Conservation (phyloP, 2,888 invertebrate genomes). For the Rhingia rostrata region DNA sequence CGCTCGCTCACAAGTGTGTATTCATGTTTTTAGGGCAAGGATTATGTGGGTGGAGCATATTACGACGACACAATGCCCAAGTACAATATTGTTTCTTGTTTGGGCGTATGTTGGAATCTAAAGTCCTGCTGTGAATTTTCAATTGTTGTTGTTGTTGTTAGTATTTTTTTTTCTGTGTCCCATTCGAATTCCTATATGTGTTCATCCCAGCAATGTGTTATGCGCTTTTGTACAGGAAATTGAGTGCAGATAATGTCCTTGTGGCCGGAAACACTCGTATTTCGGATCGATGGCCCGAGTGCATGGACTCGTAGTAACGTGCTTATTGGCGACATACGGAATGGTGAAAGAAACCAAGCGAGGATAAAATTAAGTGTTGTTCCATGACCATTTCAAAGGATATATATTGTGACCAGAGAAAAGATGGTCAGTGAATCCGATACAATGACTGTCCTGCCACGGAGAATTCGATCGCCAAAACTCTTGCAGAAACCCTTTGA, state of each 20-base stretch:
- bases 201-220: slow-evolving; percentile 19
- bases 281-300: slow-evolving; percentile 64
- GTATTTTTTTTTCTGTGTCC: slow-evolving; percentile 13
- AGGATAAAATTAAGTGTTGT: slow-evolving; percentile 65
- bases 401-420: slow-evolving; percentile 10
- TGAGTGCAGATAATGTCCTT: slow-evolving; percentile 76
- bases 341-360: slow-evolving; percentile 39
- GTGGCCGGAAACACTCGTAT: slow-evolving; percentile 70
- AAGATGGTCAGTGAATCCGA: slow-evolving; percentile 56
- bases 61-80: slow-evolving; percentile 25
- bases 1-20: slow-evolving; percentile 38
- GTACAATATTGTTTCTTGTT: slow-evolving; percentile 60
- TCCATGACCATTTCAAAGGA: slow-evolving; percentile 31
- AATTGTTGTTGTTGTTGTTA: slow-evolving; percentile 21
- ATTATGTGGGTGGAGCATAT: slow-evolving; percentile 34
- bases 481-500: slow-evolving; percentile 47
- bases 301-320: slow-evolving; percentile 60
- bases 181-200: neutral
- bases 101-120: slow-evolving; percentile 46
- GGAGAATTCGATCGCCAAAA: slow-evolving; percentile 49
- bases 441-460: slow-evolving; percentile 30
- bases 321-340: slow-evolving; percentile 63
- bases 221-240: slow-evolving; percentile 69
- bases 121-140: slow-evolving; percentile 40
- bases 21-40: slow-evolving; percentile 16